phyloP scores from a whole-genome alignment of 2,797 vertebrate genomes.

The Microctenopoma stevenorrisi region DNA sequence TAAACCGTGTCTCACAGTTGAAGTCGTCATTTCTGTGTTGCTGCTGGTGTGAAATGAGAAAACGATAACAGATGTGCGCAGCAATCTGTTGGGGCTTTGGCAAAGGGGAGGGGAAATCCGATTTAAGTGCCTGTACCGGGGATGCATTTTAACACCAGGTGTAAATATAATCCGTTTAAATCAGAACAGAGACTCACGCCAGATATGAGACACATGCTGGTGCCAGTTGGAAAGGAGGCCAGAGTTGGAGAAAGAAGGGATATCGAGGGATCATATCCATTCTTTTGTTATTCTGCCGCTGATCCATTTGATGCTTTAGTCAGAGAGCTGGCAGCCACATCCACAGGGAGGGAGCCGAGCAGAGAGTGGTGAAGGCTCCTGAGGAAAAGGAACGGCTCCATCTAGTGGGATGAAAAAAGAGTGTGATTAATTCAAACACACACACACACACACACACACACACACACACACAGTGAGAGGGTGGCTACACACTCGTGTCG shows the following conservation, averaged over 20 bases:
- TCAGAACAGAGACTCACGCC: conserved; percentile 40
- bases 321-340: conserved; percentile 51
- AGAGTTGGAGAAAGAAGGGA: conserved; percentile 43
- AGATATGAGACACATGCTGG: conserved; percentile 59
- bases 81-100: conserved; percentile 55
- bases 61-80: conserved; percentile 57
- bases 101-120: conserved; percentile 40
- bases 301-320: conserved; percentile 64
- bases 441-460: neutral
- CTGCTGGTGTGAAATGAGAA: conserved; percentile 30
- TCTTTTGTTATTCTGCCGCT: conserved; percentile 64
- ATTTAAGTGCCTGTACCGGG: conserved; percentile 45
- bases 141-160: conserved; percentile 69
- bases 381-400: conserved; percentile 70
- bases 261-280: conserved; percentile 65
- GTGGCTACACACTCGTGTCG: neutral
- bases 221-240: conserved; percentile 61
- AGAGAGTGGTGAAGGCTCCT: neutral
- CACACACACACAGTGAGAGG: neutral
- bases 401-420: conserved; percentile 54
- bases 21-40: conserved; percentile 32
- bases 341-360: conserved; percentile 18
- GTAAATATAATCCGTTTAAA: conserved; percentile 65
- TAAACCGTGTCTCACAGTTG: conserved; percentile 25
- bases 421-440: neutral